Base-by-base conservation (phyloP, 2,113 vertebrate genomes). In the Dicrurus megarhynchus region DNA sequence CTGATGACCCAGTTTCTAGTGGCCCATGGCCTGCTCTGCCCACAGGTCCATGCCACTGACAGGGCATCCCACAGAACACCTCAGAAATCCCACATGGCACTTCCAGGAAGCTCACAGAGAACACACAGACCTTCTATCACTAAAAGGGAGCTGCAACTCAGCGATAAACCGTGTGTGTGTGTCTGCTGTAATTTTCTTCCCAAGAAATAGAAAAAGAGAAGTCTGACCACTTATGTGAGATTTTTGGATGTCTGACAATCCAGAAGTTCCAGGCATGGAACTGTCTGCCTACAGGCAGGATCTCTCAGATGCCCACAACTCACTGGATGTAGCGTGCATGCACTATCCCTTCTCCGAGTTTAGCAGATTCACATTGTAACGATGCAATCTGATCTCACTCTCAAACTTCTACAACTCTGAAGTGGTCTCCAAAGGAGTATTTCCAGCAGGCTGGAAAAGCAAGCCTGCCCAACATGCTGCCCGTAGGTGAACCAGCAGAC, bases 321-420 rank as follows among this genome's bases (percentile, higher is more conserved):
- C 47, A 8, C 39, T 61, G 46, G 59, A 73, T 4, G 2, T 1
- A 39, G 21, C 2, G 2, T n/a, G 16, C 3, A 1, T 6, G 35
- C 33, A 50, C 19, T 20, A 17, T 4, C 42, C 13, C 53, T 7
- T 59, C 42, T 70, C 55, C 7, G 8, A 46, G 46, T 30, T 79
- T 9, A 68, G 49, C 49, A 47, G 30, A 71, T 28, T 64, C n/a
- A 20, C 0, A 3, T 22, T 0, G 0, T 13, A 59, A 83, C 1
- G 7, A 52, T 7, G 11, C 71, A 60, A 28, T 21, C 18, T 60
- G 52, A 77, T 53, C 47, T 74, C 26, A 56, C 30, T 18, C 53
- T 83, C 26, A 50, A 67, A 74, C 41, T 55, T 63, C 6, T 19
- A 13, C 79, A 93, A 89, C 44, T 9, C 42, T 64, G 42, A 84